Evolutionary conservation across 2,113 vertebrate species (phyloP).

Genomic region (Erythrocercus mccallii): DNA sequence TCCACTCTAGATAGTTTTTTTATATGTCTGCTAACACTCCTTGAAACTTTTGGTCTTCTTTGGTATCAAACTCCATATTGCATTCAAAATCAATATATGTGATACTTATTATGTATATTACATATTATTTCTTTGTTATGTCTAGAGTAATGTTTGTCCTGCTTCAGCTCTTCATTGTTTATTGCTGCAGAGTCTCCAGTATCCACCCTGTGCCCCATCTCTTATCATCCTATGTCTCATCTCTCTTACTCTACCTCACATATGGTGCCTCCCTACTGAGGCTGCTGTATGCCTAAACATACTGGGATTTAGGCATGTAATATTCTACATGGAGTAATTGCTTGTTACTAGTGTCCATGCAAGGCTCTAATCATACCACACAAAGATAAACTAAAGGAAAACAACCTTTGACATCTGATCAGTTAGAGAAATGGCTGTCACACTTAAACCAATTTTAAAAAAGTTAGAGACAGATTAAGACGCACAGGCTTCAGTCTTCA

Average conservation of each 20-base stretch:
- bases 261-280: neutral
- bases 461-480: neutral
- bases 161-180: neutral
- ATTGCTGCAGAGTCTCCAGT: neutral
- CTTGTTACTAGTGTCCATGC: neutral
- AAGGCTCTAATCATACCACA: neutral
- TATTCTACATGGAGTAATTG: neutral
- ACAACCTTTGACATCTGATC: neutral
- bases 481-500: neutral
- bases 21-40: neutral
- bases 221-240: neutral
- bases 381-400: neutral
- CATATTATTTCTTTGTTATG: neutral
- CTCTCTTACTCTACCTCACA: neutral
- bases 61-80: neutral
- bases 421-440: neutral
- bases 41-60: neutral
- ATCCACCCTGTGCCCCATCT: neutral
- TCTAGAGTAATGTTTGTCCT: neutral
- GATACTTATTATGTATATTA: neutral
- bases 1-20: neutral
- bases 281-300: neutral
- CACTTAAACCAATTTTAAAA: neutral
- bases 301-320: neutral
- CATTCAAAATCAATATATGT: neutral